These are phyloP conservation scores for Macaria liturata DNA, from an alignment of 2,888 invertebrate species.

Conservation along the genomic window DNA sequence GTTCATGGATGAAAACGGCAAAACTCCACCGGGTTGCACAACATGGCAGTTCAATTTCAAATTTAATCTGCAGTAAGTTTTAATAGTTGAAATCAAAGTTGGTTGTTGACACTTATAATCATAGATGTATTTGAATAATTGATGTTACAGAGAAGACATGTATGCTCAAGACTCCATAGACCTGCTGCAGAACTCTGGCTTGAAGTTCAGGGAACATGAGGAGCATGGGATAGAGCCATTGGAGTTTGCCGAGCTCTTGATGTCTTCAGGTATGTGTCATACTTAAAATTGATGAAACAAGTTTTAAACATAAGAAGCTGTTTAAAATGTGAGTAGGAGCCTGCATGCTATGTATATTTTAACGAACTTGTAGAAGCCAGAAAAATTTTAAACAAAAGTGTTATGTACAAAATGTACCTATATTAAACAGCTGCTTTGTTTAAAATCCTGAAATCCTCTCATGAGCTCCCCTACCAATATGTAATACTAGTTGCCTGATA, in stretches of 20 bases:
- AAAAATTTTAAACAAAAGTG: too few relatives aligned
- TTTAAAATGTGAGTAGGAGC: too few relatives aligned
- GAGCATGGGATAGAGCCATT: constrained; percentile 98
- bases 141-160: constrained; percentile 94
- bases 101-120: neutral
- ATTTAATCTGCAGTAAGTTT: constrained; percentile 95
- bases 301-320: too few relatives aligned
- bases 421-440: too few relatives aligned
- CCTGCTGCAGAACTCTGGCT: constrained; percentile 96
- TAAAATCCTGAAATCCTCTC: too few relatives aligned
- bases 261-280: constrained; percentile 98
- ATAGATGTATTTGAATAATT: constrained; percentile 11
- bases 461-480: too few relatives aligned
- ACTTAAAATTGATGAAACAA: too few relatives aligned
- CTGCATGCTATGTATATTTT: too few relatives aligned
- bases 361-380: too few relatives aligned
- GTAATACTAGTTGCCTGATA: too few relatives aligned
- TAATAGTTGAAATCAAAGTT: neutral
- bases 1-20: constrained; percentile 98
- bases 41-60: constrained; percentile 99
- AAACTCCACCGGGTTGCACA: constrained; percentile 95
- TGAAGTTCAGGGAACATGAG: constrained; percentile 98
- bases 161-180: constrained; percentile 99
- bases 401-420: too few relatives aligned
- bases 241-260: constrained; percentile 98